phyloP scores from a whole-genome alignment of 1,140 invertebrate genomes.

The Drosophila chauvacae region DNA sequence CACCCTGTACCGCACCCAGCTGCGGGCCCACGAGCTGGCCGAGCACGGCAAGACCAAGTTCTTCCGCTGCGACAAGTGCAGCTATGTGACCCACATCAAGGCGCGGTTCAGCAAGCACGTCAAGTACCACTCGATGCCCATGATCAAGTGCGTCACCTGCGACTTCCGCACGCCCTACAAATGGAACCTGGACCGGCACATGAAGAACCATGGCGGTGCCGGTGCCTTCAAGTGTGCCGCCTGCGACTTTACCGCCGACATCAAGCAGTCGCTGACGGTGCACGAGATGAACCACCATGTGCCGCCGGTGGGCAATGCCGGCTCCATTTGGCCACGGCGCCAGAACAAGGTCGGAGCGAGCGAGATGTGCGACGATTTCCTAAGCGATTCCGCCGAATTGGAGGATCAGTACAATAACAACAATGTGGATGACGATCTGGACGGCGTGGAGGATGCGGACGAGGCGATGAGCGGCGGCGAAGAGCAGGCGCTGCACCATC shows the following conservation, averaged over 20 bases:
- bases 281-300: slow-evolving; percentile 96
- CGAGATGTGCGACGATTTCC: slow-evolving; percentile 85
- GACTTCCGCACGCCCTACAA: slow-evolving; percentile 93
- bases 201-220: slow-evolving; percentile 93
- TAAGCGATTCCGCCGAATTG: slow-evolving; percentile 78
- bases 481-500: slow-evolving; percentile 33
- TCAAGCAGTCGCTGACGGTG: slow-evolving; percentile 95
- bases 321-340: slow-evolving; percentile 85
- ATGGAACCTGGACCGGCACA: slow-evolving; percentile 94
- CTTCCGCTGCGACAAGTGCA: slow-evolving; percentile 94
- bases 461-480: slow-evolving; percentile 47
- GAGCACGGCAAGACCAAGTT: slow-evolving; percentile 88
- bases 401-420: slow-evolving; percentile 83
- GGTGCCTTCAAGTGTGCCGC: slow-evolving; percentile 93
- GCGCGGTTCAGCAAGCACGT: slow-evolving; percentile 96
- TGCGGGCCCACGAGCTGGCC: slow-evolving; percentile 86
- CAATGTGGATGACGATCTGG: slow-evolving; percentile 77
- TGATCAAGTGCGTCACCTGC: slow-evolving; percentile 96
- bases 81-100: slow-evolving; percentile 95
- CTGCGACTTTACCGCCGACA: slow-evolving; percentile 96
- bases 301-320: slow-evolving; percentile 89
- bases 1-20: slow-evolving; percentile 82
- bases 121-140: slow-evolving; percentile 97
- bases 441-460: slow-evolving; percentile 53
- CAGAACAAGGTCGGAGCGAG: slow-evolving; percentile 90